Base-by-base conservation (phyloP, 2,888 invertebrate genomes). In the Boloria selene region DNA sequence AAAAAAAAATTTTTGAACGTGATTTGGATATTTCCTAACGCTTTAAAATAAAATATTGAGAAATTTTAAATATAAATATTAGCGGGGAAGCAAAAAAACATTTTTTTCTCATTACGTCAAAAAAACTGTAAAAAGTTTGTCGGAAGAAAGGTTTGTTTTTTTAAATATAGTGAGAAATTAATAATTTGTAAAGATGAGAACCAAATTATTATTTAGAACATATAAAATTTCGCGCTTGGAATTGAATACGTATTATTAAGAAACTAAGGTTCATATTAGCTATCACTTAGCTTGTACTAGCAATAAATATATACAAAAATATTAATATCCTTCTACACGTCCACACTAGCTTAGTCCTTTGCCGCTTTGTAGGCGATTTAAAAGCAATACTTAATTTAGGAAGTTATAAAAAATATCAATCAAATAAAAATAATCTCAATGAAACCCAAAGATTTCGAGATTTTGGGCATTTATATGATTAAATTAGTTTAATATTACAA, bases 261-360 rank as follows among this genome's bases (percentile, higher is more conserved):
- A 45, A 3, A 31, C 26, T 59, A 50, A 50, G 22, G 42, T 52
- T 5, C n/a, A 52, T 22, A 13, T 50, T 54, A 53, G 49, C 53
- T 54, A 59, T 56, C 51, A 50, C 45, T 52, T 66, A 53, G 66
- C 51, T 63, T 66, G 16, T 49, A 52, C 47, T 61, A 31, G 54
- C 68, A 68, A 62, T 68, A 68, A 65, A 65, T 64, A 64, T 31
- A 53, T 53, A 38, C 55, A 58, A 55, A 26, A 26, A 16, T 17
- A 26, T 53, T 16, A 22, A 18, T 31, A 61, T 56, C 22, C 16
- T 54, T 59, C 44, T 22, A 13, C 42, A 49, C 17, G 58, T 61
- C 47, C 45, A 65, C 31, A 49, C 22, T 55, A 47, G 61, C 61
- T 58, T 59, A 65, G 50, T 13, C 49, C 10, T 53, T n/a, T 26